Evolutionary conservation across 2,113 vertebrate species (phyloP).

Genomic region (Eonycteris spelaea): DNA sequence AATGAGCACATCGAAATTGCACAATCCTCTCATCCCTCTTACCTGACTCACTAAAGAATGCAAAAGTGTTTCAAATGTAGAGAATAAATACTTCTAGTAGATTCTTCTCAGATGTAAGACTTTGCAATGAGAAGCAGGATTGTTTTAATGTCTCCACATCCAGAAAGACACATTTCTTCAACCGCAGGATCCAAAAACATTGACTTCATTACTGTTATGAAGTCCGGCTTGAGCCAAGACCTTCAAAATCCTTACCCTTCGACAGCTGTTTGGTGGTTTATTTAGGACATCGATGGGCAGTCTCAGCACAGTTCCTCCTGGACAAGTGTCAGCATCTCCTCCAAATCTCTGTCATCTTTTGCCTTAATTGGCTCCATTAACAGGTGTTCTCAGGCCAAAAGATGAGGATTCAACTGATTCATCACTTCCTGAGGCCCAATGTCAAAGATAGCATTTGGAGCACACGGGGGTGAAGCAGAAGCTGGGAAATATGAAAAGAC

Average conservation of each 20-base stretch:
- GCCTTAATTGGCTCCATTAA: slow-evolving; percentile 59
- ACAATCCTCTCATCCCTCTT: not conserved
- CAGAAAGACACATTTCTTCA: not conserved
- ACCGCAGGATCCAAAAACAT: not conserved
- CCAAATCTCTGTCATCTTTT: slow-evolving; percentile 60
- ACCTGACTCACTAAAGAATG: not conserved
- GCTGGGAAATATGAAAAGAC: not conserved
- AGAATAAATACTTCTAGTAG: slow-evolving; percentile 50
- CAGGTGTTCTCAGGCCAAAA: slow-evolving; percentile 51
- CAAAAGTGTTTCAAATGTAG: not conserved
- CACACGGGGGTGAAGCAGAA: slow-evolving; percentile 1
- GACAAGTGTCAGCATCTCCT: slow-evolving; percentile 34
- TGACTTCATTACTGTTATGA: not conserved
- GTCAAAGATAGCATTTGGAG: slow-evolving; percentile 47
- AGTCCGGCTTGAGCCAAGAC: not conserved
- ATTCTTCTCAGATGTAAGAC: not conserved
- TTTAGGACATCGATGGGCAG: slow-evolving; percentile 1
- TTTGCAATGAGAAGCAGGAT: not conserved
- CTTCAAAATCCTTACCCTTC: not conserved
- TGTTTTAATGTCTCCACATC: not conserved
- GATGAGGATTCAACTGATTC: slow-evolving; percentile 36
- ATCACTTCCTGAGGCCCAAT: slow-evolving; percentile 37
- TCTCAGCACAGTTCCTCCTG: slow-evolving; percentile 41
- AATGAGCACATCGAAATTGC: not conserved
- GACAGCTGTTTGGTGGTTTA: slow-evolving; percentile 40